A percentile compares a stretch with the other conserved stretches of the same genome.
Evolutionary conservation across 2,888 invertebrate species (phyloP).

Genomic region (Tipula helvola): DNA sequence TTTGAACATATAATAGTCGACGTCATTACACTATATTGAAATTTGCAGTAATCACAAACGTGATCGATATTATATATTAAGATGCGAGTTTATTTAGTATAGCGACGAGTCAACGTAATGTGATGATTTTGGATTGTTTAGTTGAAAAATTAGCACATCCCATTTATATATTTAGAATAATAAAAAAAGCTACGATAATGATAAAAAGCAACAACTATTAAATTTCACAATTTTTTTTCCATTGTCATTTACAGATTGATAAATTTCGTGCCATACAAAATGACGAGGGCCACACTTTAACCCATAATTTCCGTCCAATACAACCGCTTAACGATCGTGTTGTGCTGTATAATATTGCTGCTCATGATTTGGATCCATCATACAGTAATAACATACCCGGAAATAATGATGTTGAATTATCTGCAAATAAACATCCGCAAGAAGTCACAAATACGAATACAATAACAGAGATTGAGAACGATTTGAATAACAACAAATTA

Average conservation of each 20-base stretch:
- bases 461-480: neutral
- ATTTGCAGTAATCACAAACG: neutral
- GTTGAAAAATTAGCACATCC: neutral
- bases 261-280: slow-evolving; percentile 56
- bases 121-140: neutral
- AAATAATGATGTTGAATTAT: neutral
- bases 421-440: neutral
- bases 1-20: neutral
- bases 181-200: neutral
- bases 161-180: neutral
- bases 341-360: slow-evolving; percentile 27
- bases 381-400: neutral
- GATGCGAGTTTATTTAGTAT: neutral
- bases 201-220: neutral
- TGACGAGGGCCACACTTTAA: slow-evolving; percentile 48
- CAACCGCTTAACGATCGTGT: slow-evolving; percentile 62
- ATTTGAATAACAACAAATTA: neutral
- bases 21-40: neutral
- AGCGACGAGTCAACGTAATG: neutral
- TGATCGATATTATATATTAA: neutral
- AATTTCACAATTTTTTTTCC: neutral
- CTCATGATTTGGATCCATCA: neutral
- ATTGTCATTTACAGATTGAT: slow-evolving; percentile 45
- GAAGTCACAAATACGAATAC: neutral
- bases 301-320: slow-evolving; percentile 71